Evolutionary conservation across 2,113 vertebrate species (phyloP).

Genomic region (Hippocampus barbouri): DNA sequence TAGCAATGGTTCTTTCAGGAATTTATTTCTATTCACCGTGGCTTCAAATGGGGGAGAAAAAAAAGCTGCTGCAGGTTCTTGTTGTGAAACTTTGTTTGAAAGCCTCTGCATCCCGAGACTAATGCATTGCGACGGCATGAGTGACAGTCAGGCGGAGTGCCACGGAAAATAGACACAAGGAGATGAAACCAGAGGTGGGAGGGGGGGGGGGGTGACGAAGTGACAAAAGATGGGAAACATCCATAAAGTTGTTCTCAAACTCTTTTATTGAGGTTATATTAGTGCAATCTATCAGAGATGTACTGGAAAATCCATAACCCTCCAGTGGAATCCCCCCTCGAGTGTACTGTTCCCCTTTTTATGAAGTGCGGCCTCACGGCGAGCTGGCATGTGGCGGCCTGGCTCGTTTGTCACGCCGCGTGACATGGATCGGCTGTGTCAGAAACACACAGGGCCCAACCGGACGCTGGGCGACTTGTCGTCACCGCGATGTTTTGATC

Average conservation of each 20-base stretch:
- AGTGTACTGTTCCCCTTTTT: slow-evolving; percentile 84
- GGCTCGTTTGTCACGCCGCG: slow-evolving; percentile 88
- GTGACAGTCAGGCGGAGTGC: slow-evolving; percentile 53
- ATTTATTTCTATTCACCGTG: slow-evolving; percentile 44
- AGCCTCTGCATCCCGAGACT: slow-evolving; percentile 42
- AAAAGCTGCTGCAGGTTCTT: slow-evolving; percentile 43
- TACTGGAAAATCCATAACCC: slow-evolving; percentile 96
- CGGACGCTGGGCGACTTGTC: slow-evolving; percentile 36
- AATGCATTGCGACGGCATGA: slow-evolving; percentile 44
- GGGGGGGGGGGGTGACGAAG: slow-evolving; percentile 49
- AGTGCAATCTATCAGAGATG: slow-evolving; percentile 96
- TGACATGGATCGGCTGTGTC: slow-evolving; percentile 94
- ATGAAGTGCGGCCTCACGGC: slow-evolving; percentile 90
- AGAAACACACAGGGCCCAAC: slow-evolving; percentile 78
- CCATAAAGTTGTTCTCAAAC: slow-evolving; percentile 87
- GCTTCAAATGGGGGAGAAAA: slow-evolving; percentile 36
- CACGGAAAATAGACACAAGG: slow-evolving; percentile 52
- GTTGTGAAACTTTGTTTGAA: slow-evolving; percentile 48
- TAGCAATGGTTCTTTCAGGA: slow-evolving; percentile 39
- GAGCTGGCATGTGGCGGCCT: slow-evolving; percentile 72
- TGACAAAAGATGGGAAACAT: slow-evolving; percentile 71
- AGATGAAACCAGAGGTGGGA: slow-evolving; percentile 47
- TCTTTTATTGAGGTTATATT: slow-evolving; percentile 98
- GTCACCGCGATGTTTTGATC: slow-evolving; percentile 64
- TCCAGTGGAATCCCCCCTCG: slow-evolving; percentile 85